These are phyloP conservation scores for Clarias pachynema DNA, from an alignment of 2,797 vertebrate genomes.

Conservation along the genomic window DNA sequence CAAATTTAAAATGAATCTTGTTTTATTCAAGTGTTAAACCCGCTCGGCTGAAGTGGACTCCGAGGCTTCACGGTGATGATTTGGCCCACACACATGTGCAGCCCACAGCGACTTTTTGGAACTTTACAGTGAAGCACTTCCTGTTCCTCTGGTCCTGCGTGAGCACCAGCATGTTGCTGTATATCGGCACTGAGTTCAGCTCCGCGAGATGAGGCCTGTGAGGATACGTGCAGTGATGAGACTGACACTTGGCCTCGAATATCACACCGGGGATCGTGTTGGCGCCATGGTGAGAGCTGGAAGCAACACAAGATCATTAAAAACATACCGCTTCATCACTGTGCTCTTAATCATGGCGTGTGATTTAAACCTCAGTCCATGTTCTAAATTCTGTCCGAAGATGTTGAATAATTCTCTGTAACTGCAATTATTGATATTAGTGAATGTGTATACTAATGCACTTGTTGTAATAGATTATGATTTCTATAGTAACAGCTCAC, in stretches of 20 bases:
- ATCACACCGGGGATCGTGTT: slow-evolving; percentile 67
- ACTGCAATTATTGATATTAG: background rate
- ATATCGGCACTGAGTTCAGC: slow-evolving; percentile 68
- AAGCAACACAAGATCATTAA: background rate
- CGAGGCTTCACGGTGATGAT: background rate
- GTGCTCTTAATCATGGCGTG: background rate
- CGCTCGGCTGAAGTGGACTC: background rate
- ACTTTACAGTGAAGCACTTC: slow-evolving; percentile 60
- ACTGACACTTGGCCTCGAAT: slow-evolving; percentile 70
- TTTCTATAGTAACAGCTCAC: background rate
- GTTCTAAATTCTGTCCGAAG: background rate
- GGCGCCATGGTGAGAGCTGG: slow-evolving; percentile 17
- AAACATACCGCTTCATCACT: background rate
- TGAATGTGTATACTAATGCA: background rate
- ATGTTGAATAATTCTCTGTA: background rate
- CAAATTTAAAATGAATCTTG: background rate
- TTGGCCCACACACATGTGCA: slow-evolving; percentile 69
- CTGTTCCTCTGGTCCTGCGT: slow-evolving; percentile 5
- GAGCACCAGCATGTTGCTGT: slow-evolving; percentile 70
- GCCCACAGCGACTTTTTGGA: slow-evolving; percentile 63
- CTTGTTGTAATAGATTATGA: background rate
- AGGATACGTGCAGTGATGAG: slow-evolving; percentile 56
- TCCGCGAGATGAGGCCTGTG: background rate
- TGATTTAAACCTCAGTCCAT: background rate
- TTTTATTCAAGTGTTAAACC: background rate